These are phyloP conservation scores for Solenopsis fugax DNA, from an alignment of 1,140 invertebrate species.

Conservation along the genomic window DNA sequence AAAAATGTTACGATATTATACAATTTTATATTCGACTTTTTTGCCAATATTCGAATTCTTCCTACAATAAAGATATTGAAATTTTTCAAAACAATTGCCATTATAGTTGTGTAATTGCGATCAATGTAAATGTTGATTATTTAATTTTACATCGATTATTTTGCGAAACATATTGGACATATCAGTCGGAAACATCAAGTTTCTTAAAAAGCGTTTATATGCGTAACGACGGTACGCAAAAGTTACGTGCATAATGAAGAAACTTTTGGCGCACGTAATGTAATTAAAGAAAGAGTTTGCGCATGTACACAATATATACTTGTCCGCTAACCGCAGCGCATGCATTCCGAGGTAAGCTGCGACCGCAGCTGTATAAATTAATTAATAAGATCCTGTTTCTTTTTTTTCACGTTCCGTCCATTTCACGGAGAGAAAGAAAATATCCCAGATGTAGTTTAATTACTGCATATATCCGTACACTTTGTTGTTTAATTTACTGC, in stretches of 20 bases:
- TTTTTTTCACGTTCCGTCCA: background rate
- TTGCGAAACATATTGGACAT: background rate
- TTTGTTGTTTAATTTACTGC: slow-evolving; percentile 20
- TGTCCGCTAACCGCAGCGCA: slow-evolving; percentile 1
- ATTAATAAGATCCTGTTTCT: slow-evolving; percentile 21
- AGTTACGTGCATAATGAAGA: background rate
- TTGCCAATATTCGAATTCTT: background rate
- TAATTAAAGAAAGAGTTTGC: slow-evolving; percentile 35
- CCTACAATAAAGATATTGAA: background rate
- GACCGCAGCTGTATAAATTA: slow-evolving; percentile 11
- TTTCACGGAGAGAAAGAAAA: slow-evolving; percentile 10
- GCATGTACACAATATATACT: background rate
- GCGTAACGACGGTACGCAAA: background rate
- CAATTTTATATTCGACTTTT: slow-evolving; percentile 14
- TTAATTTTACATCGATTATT: background rate
- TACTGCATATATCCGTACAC: slow-evolving; percentile 20
- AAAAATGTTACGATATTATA: background rate
- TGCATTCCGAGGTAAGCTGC: background rate
- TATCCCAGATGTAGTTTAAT: slow-evolving; percentile 39
- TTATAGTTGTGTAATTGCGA: background rate
- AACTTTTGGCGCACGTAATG: slow-evolving; percentile 6
- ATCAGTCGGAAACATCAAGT: background rate
- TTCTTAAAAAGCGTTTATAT: background rate
- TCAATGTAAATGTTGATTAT: background rate
- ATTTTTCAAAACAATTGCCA: background rate